These are phyloP conservation scores for Philonicus albiceps DNA, from an alignment of 2,888 invertebrate genomes.

Conservation along the genomic window DNA sequence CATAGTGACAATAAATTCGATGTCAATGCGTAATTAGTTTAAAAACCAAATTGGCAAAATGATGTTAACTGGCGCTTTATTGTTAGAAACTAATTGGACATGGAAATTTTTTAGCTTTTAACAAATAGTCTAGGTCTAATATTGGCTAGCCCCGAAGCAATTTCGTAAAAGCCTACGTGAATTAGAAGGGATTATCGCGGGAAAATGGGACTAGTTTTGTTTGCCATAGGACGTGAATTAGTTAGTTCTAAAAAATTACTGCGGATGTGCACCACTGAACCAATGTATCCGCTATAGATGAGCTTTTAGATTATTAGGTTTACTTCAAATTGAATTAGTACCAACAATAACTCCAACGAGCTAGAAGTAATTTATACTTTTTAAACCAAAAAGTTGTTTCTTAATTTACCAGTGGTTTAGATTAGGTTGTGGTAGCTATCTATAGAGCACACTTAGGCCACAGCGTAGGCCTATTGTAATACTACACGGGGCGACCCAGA, in stretches of 20 bases:
- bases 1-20: slow-evolving; percentile 3
- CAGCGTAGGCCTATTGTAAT: too few species aligned
- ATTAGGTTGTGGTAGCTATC: too few species aligned
- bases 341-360: background rate
- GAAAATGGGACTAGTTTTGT: background rate
- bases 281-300: background rate
- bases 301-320: background rate
- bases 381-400: too few species aligned
- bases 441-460: too few species aligned
- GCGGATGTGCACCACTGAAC: background rate
- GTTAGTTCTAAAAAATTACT: background rate
- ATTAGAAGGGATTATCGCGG: background rate
- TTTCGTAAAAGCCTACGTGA: background rate
- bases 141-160: background rate
- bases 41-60: background rate
- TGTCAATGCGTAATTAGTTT: slow-evolving; percentile 21
- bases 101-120: slow-evolving; percentile 7
- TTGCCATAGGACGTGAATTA: background rate
- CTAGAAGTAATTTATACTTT: background rate
- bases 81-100: slow-evolving; percentile 15
- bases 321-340: background rate
- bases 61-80: slow-evolving; percentile 3
- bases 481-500: too few species aligned
- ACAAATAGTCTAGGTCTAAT: background rate
- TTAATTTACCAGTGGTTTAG: too few species aligned